phyloP scores from a whole-genome alignment of 1,140 invertebrate genomes.

The Trigoniulus corallinus region DNA sequence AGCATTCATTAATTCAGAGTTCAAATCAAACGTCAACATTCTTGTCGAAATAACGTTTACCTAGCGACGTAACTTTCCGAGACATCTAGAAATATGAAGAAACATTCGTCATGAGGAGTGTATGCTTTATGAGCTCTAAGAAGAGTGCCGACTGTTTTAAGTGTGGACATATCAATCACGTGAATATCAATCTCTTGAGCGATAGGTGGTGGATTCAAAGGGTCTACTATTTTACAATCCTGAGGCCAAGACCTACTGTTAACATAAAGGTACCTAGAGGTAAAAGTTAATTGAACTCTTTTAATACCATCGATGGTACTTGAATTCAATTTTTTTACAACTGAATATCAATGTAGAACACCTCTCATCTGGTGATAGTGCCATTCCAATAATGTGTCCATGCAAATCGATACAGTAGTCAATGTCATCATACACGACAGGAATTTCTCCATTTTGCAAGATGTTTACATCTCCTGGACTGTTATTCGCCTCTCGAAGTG shows the following conservation, averaged over 20 bases:
- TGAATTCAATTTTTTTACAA: background rate
- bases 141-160: conserved; percentile 63
- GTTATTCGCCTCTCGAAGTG: conserved; percentile 24
- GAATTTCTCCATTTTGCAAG: conserved; percentile 45
- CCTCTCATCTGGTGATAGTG: conserved; percentile 69
- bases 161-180: conserved; percentile 62
- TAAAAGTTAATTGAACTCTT: background rate
- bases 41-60: conserved; percentile 31
- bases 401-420: conserved; percentile 73
- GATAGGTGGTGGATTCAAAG: conserved; percentile 64
- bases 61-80: conserved; percentile 71
- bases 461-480: conserved; percentile 9
- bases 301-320: background rate
- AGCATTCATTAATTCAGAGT: no score
- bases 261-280: conserved; percentile 61
- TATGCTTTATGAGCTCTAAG: conserved; percentile 68
- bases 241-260: conserved; percentile 72
- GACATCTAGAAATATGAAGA: conserved; percentile 77
- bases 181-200: conserved; percentile 84
- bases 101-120: conserved; percentile 72
- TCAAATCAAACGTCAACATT: conserved; percentile 1
- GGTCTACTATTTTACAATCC: conserved; percentile 57
- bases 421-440: conserved; percentile 53
- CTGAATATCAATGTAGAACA: conserved; percentile 24
- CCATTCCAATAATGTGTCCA: conserved; percentile 80